Evolutionary conservation across 2,113 vertebrate genomes (phyloP).

Genomic region (Zosterops japonicus): DNA sequence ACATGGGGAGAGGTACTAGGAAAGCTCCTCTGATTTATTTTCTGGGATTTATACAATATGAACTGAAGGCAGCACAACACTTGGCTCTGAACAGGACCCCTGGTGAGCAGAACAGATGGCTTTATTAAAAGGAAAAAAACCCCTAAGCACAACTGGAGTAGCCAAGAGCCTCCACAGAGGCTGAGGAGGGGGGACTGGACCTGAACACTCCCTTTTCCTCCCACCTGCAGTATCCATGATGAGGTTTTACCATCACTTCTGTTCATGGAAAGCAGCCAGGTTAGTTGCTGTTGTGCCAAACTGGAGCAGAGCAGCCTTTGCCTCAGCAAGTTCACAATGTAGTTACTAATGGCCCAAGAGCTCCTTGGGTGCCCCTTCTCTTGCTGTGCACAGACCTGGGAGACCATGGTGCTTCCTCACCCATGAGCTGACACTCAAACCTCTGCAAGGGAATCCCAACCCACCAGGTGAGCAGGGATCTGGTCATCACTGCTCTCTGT

Average conservation of each 20-base stretch:
- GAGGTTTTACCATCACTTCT: background rate
- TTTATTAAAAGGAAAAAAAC: background rate
- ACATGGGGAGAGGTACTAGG: background rate
- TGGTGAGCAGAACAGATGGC: background rate
- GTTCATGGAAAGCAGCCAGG: background rate
- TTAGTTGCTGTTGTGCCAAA: background rate
- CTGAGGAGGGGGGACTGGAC: background rate
- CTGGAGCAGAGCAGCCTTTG: background rate
- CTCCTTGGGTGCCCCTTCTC: background rate
- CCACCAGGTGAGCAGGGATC: fast-evolving
- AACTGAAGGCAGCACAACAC: background rate
- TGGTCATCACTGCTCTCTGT: background rate
- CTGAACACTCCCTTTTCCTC: background rate
- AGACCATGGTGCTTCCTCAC: background rate
- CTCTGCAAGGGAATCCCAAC: background rate
- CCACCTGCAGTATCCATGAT: background rate
- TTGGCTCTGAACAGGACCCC: background rate
- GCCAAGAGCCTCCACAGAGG: background rate
- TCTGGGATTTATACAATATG: background rate
- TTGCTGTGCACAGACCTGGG: background rate
- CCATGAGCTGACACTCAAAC: fast-evolving
- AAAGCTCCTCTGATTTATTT: background rate
- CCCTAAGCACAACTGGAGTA: background rate
- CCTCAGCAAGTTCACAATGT: fast-evolving
- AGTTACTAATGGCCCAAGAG: fast-evolving